Evolutionary conservation across 2,113 vertebrate species (phyloP).

Genomic region (Aix galericulata): DNA sequence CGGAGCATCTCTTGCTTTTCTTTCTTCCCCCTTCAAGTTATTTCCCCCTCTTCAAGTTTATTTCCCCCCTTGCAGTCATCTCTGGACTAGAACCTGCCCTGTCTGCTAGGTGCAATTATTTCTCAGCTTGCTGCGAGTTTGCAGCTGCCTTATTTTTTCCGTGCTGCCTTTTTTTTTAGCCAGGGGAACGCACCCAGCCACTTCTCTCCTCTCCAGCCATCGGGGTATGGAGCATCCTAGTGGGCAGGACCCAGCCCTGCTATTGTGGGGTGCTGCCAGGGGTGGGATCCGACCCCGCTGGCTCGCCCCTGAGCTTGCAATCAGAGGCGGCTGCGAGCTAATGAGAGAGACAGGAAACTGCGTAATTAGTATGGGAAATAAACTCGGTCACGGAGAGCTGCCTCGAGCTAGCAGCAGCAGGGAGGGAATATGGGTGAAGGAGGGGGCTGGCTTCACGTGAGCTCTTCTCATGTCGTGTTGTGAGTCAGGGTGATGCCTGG

Average conservation of each 20-base stretch:
- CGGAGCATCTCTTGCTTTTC: not conserved
- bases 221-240: fast-evolving
- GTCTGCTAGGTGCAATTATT: not conserved
- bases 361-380: slow-evolving; percentile 26
- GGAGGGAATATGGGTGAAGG: not conserved
- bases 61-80: not conserved
- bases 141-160: not conserved
- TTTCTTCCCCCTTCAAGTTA: not conserved
- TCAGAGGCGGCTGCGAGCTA: not conserved
- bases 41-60: no score
- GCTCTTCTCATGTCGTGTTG: not conserved
- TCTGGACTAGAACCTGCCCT: not conserved
- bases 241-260: not conserved
- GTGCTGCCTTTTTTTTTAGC: not conserved
- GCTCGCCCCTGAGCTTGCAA: not conserved
- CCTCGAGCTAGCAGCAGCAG: not conserved
- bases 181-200: not conserved
- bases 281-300: not conserved
- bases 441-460: not conserved
- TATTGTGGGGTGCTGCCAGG: not conserved
- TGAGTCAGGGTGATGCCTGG: not conserved
- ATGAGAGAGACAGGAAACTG: slow-evolving; percentile 34
- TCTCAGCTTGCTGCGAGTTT: not conserved
- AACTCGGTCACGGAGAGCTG: not conserved
- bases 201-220: not conserved